These are phyloP conservation scores for Metridium senile DNA, from an alignment of 92 coral and sea anemone species.

Conservation along the genomic window DNA sequence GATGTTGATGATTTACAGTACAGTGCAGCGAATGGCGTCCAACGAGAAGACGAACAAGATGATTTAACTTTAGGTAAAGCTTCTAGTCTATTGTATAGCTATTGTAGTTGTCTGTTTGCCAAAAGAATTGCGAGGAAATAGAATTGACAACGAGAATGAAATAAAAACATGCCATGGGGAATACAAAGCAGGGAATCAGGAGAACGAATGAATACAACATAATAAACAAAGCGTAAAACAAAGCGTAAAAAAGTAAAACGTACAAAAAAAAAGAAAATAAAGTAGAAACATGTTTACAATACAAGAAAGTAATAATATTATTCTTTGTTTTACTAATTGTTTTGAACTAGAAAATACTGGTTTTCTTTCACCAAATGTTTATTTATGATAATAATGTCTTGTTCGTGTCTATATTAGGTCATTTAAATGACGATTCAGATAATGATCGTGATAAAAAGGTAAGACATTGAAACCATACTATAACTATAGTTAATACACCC, in stretches of 20 bases:
- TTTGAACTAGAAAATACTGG: too few species aligned
- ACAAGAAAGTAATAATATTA: too few species aligned
- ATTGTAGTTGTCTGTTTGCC: background rate
- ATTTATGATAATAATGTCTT: too few species aligned
- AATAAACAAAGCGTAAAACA: background rate
- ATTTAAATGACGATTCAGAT: constrained; percentile 19
- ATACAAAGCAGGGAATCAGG: background rate
- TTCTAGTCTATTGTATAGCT: background rate
- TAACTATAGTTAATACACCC: too few species aligned
- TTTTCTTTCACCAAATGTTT: too few species aligned
- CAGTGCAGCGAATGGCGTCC: constrained; percentile 33
- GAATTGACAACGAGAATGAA: background rate
- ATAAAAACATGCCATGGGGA: background rate
- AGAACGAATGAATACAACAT: background rate
- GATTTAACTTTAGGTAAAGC: constrained; percentile 55
- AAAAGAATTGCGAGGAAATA: background rate
- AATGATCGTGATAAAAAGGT: constrained; percentile 26
- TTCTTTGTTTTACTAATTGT: too few species aligned
- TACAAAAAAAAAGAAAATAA: background rate
- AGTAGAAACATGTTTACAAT: background rate
- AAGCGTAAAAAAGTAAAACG: background rate
- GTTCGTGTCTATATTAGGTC: constrained; percentile 7
- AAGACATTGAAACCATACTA: too few species aligned
- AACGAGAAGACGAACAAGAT: constrained; percentile 22
- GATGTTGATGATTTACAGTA: constrained; percentile 65